Base-by-base conservation (phyloP, 2,113 vertebrate species). In the Lota lota region DNA sequence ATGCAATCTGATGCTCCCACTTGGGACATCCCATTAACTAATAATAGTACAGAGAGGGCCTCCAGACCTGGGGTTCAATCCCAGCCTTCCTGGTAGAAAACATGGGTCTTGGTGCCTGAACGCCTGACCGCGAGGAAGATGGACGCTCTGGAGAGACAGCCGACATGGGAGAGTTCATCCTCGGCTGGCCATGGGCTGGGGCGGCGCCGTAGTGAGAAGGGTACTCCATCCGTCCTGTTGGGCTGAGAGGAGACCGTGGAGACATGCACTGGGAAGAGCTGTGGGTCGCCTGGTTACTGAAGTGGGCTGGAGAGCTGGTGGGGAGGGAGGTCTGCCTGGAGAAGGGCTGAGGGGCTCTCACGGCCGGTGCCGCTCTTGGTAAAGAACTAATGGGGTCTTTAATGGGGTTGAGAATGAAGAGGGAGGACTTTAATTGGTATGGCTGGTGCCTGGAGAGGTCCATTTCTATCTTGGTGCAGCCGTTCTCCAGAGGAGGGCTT, bases 31-130 rank as follows among this genome's bases (percentile, higher is more conserved):
- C 63, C 15, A 0, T 89, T 88, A 83, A 65, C 73, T 85, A 87
- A 79, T 94, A 96, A 87, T 90, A 92, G 74, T 91, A 95, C 81
- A 93, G 92, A 81, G 93, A 94, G 78, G 97, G 97, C 88, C 92
- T 98, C 97, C 97, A 99, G 96, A 99, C 97, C 96, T 99, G 97
- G 1, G 96, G 90, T 83, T 94, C 91, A 63, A 98, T 95, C 66
- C 97, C 97, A 1, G 93, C 94, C 3, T 92, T 96, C 87, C 93
- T 93, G 77, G 97, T 93, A 76, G 95, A 98, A 91, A 96, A 99
- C 17, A 91, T 95, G 16, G 97, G 97, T 69, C 95, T 92, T 18
- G 97, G 96, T 5, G 94, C 93, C 80, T 97, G 95, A 76, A 92
- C 75, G 18, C 76, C 84, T 0, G 80, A 90, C 50, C 93, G 87